A percentile compares a stretch with the other conserved stretches of the same genome.
Evolutionary conservation across 2,113 vertebrate species (phyloP).

Genomic region (Sminthopsis crassicaudata): DNA sequence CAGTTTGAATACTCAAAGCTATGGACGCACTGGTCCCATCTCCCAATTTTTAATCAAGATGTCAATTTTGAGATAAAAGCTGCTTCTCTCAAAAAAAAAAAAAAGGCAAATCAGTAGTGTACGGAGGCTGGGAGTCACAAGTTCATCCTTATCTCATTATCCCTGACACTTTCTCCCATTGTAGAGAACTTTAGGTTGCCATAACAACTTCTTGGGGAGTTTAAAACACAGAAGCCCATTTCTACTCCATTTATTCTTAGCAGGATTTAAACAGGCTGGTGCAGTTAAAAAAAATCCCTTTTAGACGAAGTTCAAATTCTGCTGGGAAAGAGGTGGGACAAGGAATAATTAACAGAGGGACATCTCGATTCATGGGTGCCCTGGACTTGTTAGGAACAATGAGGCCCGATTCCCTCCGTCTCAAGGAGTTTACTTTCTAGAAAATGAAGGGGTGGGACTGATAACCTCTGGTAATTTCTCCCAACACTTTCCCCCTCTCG

Average conservation of each 20-base stretch:
- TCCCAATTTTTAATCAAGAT: slow-evolving; percentile 24
- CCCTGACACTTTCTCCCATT: not conserved
- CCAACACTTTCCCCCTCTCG: not conserved
- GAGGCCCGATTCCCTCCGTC: not conserved
- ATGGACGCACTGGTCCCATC: not conserved
- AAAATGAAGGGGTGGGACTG: not conserved
- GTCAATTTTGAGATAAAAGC: slow-evolving; percentile 29
- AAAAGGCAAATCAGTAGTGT: slow-evolving; percentile 21
- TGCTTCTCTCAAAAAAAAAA: slow-evolving; percentile 43
- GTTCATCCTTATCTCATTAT: slow-evolving; percentile 9
- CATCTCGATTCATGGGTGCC: not conserved
- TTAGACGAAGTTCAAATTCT: slow-evolving; percentile 32
- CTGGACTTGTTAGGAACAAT: not conserved
- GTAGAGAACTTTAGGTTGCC: slow-evolving; percentile 29
- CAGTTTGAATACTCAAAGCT: not conserved
- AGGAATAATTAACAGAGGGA: not conserved
- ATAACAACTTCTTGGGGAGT: slow-evolving; percentile 47
- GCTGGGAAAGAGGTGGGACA: not conserved
- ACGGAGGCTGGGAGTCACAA: not conserved
- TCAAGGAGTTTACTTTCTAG: not conserved
- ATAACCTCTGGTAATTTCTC: not conserved
- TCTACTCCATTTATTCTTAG: slow-evolving; percentile 42
- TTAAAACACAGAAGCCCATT: slow-evolving; percentile 54
- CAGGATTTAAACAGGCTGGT: not conserved
- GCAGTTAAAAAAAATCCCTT: slow-evolving; percentile 14